Percentiles rank a stretch among this genome's conserved stretches.
phyloP scores from a whole-genome alignment of 35 echinoderm and acorn worm species.

The Amphiura filiformis region DNA sequence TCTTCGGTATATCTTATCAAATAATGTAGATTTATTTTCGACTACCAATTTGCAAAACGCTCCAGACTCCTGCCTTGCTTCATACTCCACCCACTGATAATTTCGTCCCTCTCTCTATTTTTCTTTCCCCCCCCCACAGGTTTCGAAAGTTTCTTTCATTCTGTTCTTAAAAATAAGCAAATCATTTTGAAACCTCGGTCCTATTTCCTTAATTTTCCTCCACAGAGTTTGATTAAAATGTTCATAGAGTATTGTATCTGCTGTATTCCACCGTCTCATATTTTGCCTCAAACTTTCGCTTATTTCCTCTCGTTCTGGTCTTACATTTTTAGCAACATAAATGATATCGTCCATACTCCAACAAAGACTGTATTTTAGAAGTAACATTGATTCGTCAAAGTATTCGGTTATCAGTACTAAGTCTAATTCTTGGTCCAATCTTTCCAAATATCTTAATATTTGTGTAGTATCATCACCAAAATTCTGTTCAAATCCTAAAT shows the following conservation, averaged over 20 bases:
- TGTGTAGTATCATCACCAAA: slow-evolving; percentile 26
- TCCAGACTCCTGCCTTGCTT: neutral
- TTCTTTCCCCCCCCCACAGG: slow-evolving; percentile 33
- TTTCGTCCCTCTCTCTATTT: slow-evolving; percentile 10
- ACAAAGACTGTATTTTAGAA: slow-evolving; percentile 50
- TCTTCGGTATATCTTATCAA: neutral
- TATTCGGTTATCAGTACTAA: slow-evolving; percentile 63
- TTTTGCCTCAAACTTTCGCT: slow-evolving; percentile 2
- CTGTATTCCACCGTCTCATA: slow-evolving; percentile 50
- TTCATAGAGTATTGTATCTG: slow-evolving; percentile 48
- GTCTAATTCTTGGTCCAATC: slow-evolving; percentile 31
- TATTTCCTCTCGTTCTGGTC: slow-evolving; percentile 19
- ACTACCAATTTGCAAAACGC: neutral
- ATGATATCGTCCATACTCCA: slow-evolving; percentile 64
- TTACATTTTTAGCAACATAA: slow-evolving; percentile 62
- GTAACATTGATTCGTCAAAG: slow-evolving; percentile 57
- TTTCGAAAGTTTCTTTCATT: slow-evolving; percentile 25
- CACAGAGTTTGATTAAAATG: slow-evolving; percentile 81
- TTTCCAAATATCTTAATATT: slow-evolving; percentile 12
- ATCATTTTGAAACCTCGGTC: slow-evolving; percentile 53
- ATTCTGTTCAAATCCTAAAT: slow-evolving; percentile 45
- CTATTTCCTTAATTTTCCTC: slow-evolving; percentile 64
- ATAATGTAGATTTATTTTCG: neutral
- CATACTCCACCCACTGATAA: neutral
- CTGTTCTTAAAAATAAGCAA: slow-evolving; percentile 39